Evolutionary conservation across 2,888 invertebrate genomes (phyloP).

Genomic region (Gastracanthus pulcherrimus): DNA sequence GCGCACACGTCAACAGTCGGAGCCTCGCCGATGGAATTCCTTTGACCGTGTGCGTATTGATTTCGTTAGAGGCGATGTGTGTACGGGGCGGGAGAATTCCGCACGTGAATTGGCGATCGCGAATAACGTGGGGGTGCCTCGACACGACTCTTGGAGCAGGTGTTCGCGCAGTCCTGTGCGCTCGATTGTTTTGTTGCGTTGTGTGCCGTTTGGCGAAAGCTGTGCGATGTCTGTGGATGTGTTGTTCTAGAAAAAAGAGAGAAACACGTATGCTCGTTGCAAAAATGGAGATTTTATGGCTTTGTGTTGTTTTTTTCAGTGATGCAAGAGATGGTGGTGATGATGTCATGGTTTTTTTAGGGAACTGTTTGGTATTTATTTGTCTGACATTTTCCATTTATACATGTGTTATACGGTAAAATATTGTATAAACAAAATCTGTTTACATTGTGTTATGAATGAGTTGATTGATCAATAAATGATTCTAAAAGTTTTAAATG

Average conservation of each 20-base stretch:
- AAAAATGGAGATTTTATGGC: background rate
- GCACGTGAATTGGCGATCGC: background rate
- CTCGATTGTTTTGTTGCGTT: background rate
- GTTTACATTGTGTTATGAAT: too few species aligned
- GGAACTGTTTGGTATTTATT: too few species aligned
- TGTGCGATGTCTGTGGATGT: background rate
- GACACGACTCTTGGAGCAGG: background rate
- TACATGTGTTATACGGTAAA: background rate
- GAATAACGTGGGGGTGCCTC: background rate
- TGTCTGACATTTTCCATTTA: background rate
- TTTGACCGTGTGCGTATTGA: conserved; percentile 2
- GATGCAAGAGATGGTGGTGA: too few species aligned
- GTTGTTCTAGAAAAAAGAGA: background rate
- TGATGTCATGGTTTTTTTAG: too few species aligned
- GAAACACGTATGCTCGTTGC: background rate
- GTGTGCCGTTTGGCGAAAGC: background rate
- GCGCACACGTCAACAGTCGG: background rate
- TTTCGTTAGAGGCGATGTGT: background rate
- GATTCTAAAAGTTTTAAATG: too few species aligned
- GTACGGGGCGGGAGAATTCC: too few species aligned
- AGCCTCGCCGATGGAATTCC: background rate
- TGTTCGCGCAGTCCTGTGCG: background rate
- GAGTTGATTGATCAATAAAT: too few species aligned
- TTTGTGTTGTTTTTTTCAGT: background rate
- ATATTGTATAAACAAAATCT: background rate